phyloP scores from a whole-genome alignment of 2,888 invertebrate genomes.

The Lagria hirta region DNA sequence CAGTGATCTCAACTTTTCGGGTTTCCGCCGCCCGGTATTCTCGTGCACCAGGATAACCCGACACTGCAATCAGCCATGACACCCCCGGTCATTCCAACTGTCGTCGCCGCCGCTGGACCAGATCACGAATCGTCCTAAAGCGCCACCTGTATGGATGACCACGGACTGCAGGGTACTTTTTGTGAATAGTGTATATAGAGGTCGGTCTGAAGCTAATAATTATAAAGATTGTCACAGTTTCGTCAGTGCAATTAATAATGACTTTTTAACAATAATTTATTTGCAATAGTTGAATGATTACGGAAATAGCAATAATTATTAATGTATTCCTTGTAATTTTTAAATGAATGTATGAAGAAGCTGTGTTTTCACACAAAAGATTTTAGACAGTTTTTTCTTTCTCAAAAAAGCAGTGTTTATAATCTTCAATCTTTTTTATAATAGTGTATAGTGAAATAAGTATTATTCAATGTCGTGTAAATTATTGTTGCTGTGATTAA shows the following conservation, averaged over 20 bases:
- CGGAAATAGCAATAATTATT: conserved; percentile 37
- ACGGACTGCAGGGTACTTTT: conserved; percentile 45
- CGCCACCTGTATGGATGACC: conserved; percentile 25
- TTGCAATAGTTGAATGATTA: conserved; percentile 21
- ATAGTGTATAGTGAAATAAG: conserved; percentile 41
- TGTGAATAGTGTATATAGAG: conserved; percentile 44
- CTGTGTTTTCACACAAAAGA: conserved; percentile 25
- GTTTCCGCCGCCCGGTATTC: conserved; percentile 75
- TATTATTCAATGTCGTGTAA: conserved; percentile 49
- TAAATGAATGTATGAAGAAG: conserved; percentile 27
- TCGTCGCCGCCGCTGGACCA: conserved; percentile 48
- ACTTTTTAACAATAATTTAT: conserved; percentile 7
- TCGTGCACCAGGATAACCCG: conserved; percentile 68
- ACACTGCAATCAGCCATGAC: conserved; percentile 59
- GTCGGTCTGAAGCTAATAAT: no score
- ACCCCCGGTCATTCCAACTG: conserved; percentile 49
- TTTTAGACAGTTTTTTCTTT: conserved; percentile 32
- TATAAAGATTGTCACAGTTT: not conserved
- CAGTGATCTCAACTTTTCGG: conserved; percentile 93
- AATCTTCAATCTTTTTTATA: conserved; percentile 31
- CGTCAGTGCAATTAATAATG: no score
- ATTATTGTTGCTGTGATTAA: conserved; percentile 57
- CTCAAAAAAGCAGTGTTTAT: conserved; percentile 36
- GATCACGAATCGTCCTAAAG: conserved; percentile 45
- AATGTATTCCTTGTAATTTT: conserved; percentile 33